Percentiles rank a stretch among this genome's conserved stretches.
phyloP scores from a whole-genome alignment of 2,113 vertebrate species.

The Pagrus major region DNA sequence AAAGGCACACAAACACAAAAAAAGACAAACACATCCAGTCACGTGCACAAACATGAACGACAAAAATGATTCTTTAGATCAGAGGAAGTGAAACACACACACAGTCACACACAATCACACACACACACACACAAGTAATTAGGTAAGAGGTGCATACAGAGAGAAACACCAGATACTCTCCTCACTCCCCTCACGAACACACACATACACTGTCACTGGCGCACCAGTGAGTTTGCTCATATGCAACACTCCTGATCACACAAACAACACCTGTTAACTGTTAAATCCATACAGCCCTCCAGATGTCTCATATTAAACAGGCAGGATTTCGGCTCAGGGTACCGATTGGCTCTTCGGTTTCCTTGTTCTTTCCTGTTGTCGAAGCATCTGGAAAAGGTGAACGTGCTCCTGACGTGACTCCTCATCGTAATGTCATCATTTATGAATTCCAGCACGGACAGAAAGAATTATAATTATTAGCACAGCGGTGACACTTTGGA shows the following conservation, averaged over 20 bases:
- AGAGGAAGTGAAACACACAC: not conserved
- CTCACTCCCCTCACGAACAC: not conserved
- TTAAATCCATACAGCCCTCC: slow-evolving; percentile 61
- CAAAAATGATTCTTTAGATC: not conserved
- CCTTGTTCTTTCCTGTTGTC: slow-evolving; percentile 5
- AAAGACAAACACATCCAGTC: not conserved
- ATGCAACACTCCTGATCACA: slow-evolving; percentile 56
- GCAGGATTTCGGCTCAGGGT: slow-evolving; percentile 40
- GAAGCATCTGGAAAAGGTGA: slow-evolving; percentile 20
- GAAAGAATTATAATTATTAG: slow-evolving; percentile 22
- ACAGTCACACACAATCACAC: not conserved
- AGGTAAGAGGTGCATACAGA: slow-evolving; percentile 1
- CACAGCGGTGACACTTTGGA: slow-evolving; percentile 33
- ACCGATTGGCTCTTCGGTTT: slow-evolving; percentile 44
- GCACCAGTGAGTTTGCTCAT: slow-evolving; percentile 49
- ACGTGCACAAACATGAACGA: not conserved
- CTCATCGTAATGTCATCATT: not conserved
- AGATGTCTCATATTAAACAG: slow-evolving; percentile 66
- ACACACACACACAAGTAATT: not conserved
- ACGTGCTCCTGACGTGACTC: not conserved
- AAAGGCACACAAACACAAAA: not conserved
- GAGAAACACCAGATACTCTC: slow-evolving; percentile 13
- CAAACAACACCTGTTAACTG: slow-evolving; percentile 70
- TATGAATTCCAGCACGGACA: slow-evolving; percentile 8
- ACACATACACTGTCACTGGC: slow-evolving; percentile 2